Base-by-base conservation (phyloP, 2,797 vertebrate species). In the Eremophila alpestris region DNA sequence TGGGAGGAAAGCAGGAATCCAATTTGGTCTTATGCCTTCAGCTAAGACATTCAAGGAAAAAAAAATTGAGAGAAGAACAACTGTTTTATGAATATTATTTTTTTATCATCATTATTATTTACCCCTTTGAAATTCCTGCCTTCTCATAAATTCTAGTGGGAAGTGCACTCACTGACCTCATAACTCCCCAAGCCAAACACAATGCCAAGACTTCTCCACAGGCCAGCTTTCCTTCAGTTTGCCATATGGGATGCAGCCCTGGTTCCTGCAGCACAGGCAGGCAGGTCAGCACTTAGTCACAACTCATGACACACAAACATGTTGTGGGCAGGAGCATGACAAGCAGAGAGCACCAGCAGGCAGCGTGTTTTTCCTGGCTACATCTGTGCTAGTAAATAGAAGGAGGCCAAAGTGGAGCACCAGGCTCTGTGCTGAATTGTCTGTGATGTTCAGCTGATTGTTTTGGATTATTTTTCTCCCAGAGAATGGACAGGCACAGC, bases 221-320 rank as follows among this genome's bases (percentile, higher is more conserved):
- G 73, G 69, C 65, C 87, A 91, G 43, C 55, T 90, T 65, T 77
- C 51, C 36, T 55, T 45, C 59, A 13, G 22, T 45, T 12, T 5
- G 3, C 87, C 89, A 91, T 85, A 83, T 87, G 93, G 89, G 91
- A 68, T 58, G 49, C 92, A 93, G 91, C 68, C 81, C 92, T 83
- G 20, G 4, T 43, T 94, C 89, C 87, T 74, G 13, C 86, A 92
- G 20, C 81, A 70, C 40, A 56, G 52, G 81, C 83, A 55, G 84
- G 80, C 77, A 68, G 80, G 83, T 90, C 84, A 82, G 55, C 63
- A 22, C n/a, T 83, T 18, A 90, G 88, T 58, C 86, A 79, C 87
- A 82, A 26, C 80, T 69, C 89, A 41, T 1, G 70, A 17, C 89
- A 93, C 77, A 70, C 52, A 29, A 60, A 82, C 64, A 32, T 40